phyloP scores from a whole-genome alignment of 2,888 invertebrate species.

The Bombyx huttoni region DNA sequence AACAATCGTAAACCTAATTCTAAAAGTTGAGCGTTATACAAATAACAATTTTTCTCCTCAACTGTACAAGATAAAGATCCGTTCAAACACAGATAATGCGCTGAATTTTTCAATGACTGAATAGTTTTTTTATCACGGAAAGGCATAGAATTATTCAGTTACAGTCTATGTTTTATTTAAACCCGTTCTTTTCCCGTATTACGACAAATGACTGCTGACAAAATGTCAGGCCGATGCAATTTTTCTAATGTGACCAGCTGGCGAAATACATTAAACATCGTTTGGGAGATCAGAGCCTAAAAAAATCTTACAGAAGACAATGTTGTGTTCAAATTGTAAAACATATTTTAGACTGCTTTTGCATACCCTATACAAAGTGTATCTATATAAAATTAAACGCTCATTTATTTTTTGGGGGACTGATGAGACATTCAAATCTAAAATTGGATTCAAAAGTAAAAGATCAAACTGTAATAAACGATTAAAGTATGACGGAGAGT shows the following conservation, averaged over 20 bases:
- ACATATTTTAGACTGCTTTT: too few species aligned
- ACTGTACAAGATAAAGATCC: conserved; percentile 12
- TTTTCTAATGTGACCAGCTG: conserved; percentile 60
- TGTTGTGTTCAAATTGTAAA: background rate
- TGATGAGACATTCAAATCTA: too few species aligned
- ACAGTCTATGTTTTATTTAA: conserved; percentile 52
- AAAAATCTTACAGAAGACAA: conserved; percentile 5
- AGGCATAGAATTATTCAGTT: conserved; percentile 13
- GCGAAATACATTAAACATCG: conserved; percentile 59
- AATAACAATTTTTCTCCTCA: background rate
- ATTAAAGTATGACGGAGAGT: too few species aligned
- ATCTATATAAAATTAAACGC: too few species aligned
- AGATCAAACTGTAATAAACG: too few species aligned
- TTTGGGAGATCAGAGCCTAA: conserved; percentile 31
- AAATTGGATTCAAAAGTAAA: too few species aligned
- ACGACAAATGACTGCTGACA: conserved; percentile 59
- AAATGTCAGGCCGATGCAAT: conserved; percentile 55
- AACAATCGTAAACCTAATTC: background rate
- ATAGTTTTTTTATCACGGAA: conserved; percentile 22
- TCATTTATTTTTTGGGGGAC: too few species aligned
- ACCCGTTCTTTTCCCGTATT: conserved; percentile 25
- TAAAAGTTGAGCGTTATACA: background rate
- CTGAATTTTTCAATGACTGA: conserved; percentile 8
- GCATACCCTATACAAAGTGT: too few species aligned
- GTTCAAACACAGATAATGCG: conserved; percentile 9